phyloP scores from a whole-genome alignment of 2,888 invertebrate species.

The Dinocampus coccinellae region DNA sequence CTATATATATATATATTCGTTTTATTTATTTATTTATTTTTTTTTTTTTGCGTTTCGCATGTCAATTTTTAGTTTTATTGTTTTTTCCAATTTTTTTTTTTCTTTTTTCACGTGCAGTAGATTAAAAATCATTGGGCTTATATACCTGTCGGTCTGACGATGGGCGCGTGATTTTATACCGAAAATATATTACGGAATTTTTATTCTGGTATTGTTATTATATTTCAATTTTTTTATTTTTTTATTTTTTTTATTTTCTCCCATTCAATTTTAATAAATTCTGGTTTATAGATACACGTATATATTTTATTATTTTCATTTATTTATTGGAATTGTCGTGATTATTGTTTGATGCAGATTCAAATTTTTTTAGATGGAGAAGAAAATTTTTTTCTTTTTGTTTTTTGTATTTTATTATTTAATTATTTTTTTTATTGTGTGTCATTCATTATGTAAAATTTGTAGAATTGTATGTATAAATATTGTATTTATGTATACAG shows the following conservation, averaged over 20 bases:
- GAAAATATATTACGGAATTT: not conserved
- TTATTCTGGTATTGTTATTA: not conserved
- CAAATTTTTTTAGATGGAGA: too few relatives aligned
- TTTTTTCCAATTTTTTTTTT: not conserved
- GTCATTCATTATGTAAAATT: too few relatives aligned
- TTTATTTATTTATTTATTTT: slow-evolving; percentile 8
- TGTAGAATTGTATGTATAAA: not conserved
- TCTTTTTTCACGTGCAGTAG: not conserved
- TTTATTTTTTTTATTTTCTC: too few relatives aligned
- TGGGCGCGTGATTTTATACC: not conserved
- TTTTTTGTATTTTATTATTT: too few relatives aligned
- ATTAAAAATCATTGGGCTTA: not conserved
- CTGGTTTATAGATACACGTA: too few relatives aligned
- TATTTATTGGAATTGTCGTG: too few relatives aligned
- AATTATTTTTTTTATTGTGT: too few relatives aligned
- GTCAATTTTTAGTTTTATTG: not conserved
- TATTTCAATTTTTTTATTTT: too few relatives aligned
- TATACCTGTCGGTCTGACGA: not conserved
- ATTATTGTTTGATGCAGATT: too few relatives aligned
- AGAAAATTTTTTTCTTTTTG: too few relatives aligned
- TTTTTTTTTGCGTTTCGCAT: slow-evolving; percentile 1
- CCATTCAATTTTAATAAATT: too few relatives aligned
- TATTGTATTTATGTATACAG: not conserved
- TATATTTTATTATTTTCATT: too few relatives aligned
- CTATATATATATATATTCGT: slow-evolving; percentile 13